phyloP scores from a whole-genome alignment of 2,888 invertebrate genomes.

The Andrena bucephala region DNA sequence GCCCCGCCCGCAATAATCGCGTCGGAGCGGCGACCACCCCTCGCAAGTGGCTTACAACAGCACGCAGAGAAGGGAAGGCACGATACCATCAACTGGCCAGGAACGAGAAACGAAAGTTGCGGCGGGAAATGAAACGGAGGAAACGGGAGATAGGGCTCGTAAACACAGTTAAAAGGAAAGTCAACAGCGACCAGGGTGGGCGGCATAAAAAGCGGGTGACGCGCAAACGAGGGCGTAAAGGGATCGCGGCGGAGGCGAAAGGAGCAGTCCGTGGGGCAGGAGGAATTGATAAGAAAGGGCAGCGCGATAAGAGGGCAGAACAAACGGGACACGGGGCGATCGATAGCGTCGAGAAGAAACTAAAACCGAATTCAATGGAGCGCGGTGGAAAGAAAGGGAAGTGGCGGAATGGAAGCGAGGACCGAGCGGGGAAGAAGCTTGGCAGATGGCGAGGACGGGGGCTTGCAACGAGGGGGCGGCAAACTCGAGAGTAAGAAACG shows the following conservation, averaged over 20 bases:
- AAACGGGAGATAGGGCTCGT: conserved; percentile 35
- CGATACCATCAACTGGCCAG: conserved; percentile 30
- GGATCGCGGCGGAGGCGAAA: conserved; percentile 12
- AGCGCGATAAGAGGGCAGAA: conserved; percentile 33
- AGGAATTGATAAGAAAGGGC: conserved; percentile 47
- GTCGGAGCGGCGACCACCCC: too few relatives aligned
- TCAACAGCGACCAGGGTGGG: conserved; percentile 30
- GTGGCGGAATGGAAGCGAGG: neutral
- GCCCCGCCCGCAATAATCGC: too few relatives aligned
- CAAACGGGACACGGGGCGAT: conserved; percentile 28
- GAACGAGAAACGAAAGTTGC: conserved; percentile 41
- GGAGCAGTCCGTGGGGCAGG: neutral
- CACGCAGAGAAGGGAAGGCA: too few relatives aligned
- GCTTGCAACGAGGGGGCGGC: conserved; percentile 6
- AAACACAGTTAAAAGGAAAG: conserved; percentile 50
- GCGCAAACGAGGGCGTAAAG: conserved; percentile 41
- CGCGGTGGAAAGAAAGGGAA: neutral
- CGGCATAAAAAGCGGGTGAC: neutral
- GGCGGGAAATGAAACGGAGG: conserved; percentile 13
- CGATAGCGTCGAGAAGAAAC: conserved; percentile 40
- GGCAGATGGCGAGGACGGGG: neutral
- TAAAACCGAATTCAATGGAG: conserved; percentile 47
- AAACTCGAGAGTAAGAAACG: neutral
- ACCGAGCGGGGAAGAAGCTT: neutral
- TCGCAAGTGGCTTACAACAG: too few relatives aligned